Conservation (phyloP, 2,888 invertebrate genomes). For the Watsonalla binaria region DNA sequence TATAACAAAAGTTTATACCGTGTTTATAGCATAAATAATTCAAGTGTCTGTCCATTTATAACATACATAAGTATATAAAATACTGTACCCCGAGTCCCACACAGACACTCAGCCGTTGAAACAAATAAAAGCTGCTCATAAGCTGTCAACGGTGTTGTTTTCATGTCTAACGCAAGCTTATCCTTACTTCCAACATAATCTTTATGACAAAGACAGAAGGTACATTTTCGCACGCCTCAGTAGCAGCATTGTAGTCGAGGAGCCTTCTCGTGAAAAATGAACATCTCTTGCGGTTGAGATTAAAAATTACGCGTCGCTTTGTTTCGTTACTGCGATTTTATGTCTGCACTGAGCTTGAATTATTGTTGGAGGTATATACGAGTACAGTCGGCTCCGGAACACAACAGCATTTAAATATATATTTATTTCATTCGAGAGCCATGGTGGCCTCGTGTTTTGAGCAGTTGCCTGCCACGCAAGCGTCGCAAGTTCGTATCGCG, state of each 20-base stretch:
- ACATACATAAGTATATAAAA: too few species aligned
- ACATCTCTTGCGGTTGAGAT: slow-evolving; percentile 66
- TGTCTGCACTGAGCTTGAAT: slow-evolving; percentile 12
- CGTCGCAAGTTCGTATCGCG: too few species aligned
- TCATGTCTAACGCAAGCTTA: slow-evolving; percentile 17
- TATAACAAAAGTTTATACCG: too few species aligned
- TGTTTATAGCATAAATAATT: too few species aligned
- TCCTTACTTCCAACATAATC: slow-evolving; percentile 7
- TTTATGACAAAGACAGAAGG: slow-evolving; percentile 27
- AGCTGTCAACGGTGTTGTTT: slow-evolving; percentile 54
- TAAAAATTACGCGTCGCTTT: slow-evolving; percentile 68
- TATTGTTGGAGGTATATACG: not conserved
- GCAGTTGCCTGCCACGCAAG: too few species aligned
- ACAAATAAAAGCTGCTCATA: slow-evolving; percentile 57
- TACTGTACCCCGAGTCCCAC: not conserved
- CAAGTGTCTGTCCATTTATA: too few species aligned
- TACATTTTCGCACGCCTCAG: slow-evolving; percentile 19
- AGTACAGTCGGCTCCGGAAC: too few species aligned
- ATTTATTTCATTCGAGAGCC: too few species aligned
- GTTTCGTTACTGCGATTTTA: slow-evolving; percentile 28
- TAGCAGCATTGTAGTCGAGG: slow-evolving; percentile 14
- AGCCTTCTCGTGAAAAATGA: slow-evolving; percentile 67
- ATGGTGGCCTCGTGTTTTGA: too few species aligned
- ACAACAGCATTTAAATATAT: too few species aligned
- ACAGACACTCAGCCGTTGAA: slow-evolving; percentile 24